Evolutionary conservation across 2,797 vertebrate genomes (phyloP).

Genomic region (Anguilla marmorata): DNA sequence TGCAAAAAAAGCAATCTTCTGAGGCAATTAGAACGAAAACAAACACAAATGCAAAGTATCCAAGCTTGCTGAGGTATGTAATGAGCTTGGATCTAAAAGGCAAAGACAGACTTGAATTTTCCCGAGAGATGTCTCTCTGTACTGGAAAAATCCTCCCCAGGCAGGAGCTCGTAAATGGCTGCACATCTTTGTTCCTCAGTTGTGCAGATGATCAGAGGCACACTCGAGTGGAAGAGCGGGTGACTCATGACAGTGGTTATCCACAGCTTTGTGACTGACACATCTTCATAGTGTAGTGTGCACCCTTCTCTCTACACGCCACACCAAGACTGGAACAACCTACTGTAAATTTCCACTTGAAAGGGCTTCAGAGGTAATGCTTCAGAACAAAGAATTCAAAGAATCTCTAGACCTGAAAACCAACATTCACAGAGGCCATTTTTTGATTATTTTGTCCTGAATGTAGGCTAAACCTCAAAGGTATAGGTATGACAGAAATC

Average conservation of each 20-base stretch:
- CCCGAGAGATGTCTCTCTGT: background rate
- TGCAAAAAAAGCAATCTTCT: background rate
- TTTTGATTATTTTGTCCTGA: background rate
- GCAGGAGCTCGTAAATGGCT: slow-evolving; percentile 31
- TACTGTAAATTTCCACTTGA: background rate
- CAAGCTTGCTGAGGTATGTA: slow-evolving; percentile 18
- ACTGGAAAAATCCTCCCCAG: background rate
- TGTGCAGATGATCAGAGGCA: background rate
- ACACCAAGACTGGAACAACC: background rate
- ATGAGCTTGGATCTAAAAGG: slow-evolving; percentile 16
- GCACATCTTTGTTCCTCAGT: slow-evolving; percentile 4
- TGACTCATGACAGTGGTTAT: background rate
- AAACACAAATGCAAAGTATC: slow-evolving; percentile 15
- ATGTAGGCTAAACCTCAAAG: background rate
- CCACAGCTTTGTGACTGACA: background rate
- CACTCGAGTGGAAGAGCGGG: background rate
- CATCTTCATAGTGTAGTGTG: background rate
- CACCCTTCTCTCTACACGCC: background rate
- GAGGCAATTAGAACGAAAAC: slow-evolving; percentile 6
- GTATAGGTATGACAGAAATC: background rate
- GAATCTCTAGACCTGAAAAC: background rate
- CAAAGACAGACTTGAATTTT: background rate
- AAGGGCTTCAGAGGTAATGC: background rate
- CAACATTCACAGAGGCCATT: background rate
- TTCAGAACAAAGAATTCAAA: background rate